Percentiles rank a stretch among this genome's conserved stretches.
phyloP scores from a whole-genome alignment of 2,888 invertebrate species.

The Cephonodes hylas region DNA sequence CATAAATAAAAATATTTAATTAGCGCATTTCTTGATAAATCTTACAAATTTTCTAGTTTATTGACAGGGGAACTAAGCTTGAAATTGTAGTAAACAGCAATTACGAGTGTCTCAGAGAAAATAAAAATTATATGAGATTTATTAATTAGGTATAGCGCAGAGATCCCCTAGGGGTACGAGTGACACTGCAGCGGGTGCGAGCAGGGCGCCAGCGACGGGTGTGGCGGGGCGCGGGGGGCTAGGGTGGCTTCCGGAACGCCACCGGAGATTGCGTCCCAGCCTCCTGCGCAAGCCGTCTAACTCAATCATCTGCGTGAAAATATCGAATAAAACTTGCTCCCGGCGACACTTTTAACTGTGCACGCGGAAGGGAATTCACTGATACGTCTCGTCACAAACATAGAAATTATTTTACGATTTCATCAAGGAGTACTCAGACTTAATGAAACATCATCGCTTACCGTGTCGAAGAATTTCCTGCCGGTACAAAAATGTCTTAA shows the following conservation, averaged over 20 bases:
- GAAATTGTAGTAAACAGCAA: neutral
- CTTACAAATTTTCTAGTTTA: neutral
- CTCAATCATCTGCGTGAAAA: slow-evolving; percentile 75
- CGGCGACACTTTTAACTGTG: slow-evolving; percentile 57
- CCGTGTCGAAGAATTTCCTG: slow-evolving; percentile 54
- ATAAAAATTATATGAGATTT: slow-evolving; percentile 38
- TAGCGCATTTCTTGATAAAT: neutral
- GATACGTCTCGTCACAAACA: slow-evolving; percentile 43
- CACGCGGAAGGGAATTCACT: slow-evolving; percentile 44
- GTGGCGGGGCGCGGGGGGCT: slow-evolving; percentile 15
- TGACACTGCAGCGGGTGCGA: slow-evolving; percentile 39
- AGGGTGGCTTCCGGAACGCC: slow-evolving; percentile 50
- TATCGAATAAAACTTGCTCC: slow-evolving; percentile 68
- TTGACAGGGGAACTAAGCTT: neutral
- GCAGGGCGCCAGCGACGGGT: slow-evolving; percentile 13
- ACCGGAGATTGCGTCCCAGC: slow-evolving; percentile 76
- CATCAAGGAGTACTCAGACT: neutral
- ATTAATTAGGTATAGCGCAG: slow-evolving; percentile 39
- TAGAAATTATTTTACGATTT: slow-evolving; percentile 27
- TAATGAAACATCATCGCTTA: neutral
- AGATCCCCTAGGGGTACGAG: slow-evolving; percentile 31
- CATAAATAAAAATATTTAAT: neutral
- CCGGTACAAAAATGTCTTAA: slow-evolving; percentile 45
- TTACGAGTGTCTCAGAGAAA: neutral
- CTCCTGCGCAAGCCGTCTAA: slow-evolving; percentile 73